A percentile compares a stretch with the other conserved stretches of the same genome.
Evolutionary conservation across 2,113 vertebrate species (phyloP).

Genomic region (Gallinago media): DNA sequence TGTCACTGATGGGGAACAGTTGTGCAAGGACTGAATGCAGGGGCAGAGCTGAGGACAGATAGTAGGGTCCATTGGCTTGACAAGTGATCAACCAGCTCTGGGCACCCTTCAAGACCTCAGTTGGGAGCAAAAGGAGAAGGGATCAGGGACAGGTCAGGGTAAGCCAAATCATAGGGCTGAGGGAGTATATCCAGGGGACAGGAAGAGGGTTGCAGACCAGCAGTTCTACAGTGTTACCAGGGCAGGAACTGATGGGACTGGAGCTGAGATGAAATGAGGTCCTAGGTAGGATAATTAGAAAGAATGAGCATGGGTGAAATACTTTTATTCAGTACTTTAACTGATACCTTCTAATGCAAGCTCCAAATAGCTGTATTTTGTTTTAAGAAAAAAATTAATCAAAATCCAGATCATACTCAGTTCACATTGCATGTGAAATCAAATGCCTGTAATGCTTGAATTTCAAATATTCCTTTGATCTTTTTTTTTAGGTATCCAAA

Average conservation of each 20-base stretch:
- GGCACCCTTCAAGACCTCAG: background rate
- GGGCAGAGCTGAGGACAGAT: background rate
- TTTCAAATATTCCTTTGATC: background rate
- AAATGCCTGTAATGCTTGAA: background rate
- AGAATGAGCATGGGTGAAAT: background rate
- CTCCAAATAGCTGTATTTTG: background rate
- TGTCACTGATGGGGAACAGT: background rate
- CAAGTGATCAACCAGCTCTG: rapidly evolving
- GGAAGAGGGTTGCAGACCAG: background rate
- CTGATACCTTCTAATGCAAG: background rate
- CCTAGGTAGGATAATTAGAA: background rate
- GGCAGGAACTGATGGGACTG: background rate
- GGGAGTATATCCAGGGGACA: background rate
- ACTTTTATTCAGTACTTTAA: background rate
- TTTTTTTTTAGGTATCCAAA: background rate
- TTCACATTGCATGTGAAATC: background rate
- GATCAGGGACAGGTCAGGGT: background rate
- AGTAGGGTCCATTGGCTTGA: too few species aligned
- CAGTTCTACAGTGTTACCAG: background rate
- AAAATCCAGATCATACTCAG: background rate
- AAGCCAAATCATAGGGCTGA: background rate
- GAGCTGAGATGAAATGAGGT: background rate
- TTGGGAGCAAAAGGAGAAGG: background rate
- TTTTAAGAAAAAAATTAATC: background rate
- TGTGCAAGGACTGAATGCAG: background rate